Evolutionary conservation across 2,113 vertebrate genomes (phyloP).

Genomic region (Cyphotilapia sp.): DNA sequence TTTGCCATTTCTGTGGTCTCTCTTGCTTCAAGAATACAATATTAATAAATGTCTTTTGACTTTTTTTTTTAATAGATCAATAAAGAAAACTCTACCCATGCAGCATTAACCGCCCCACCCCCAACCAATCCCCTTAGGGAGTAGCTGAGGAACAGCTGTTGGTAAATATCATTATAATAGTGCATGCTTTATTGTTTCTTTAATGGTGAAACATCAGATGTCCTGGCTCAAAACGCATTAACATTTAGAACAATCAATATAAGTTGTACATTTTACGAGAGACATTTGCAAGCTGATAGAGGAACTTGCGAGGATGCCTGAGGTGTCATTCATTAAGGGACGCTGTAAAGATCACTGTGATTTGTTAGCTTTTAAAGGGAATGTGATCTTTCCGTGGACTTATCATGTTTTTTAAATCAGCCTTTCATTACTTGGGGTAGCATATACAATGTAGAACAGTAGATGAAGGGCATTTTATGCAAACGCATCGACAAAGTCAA

Average conservation of each 20-base stretch:
- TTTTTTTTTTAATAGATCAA: slow-evolving; percentile 58
- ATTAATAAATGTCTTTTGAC: slow-evolving; percentile 43
- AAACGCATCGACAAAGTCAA: neutral
- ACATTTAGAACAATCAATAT: slow-evolving; percentile 74
- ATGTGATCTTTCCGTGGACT: neutral
- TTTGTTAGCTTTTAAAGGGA: slow-evolving; percentile 15
- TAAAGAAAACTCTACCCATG: slow-evolving; percentile 45
- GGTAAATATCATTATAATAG: slow-evolving; percentile 74
- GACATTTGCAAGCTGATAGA: slow-evolving; percentile 52
- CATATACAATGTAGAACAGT: neutral
- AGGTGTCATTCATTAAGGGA: slow-evolving; percentile 40
- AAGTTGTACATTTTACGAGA: slow-evolving; percentile 62
- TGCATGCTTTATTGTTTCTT: slow-evolving; percentile 64
- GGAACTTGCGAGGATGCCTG: slow-evolving; percentile 22
- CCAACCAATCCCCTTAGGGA: slow-evolving; percentile 23
- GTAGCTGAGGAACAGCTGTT: slow-evolving; percentile 63
- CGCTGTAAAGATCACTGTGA: slow-evolving; percentile 23
- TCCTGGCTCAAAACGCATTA: slow-evolving; percentile 65
- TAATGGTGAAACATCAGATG: slow-evolving; percentile 70
- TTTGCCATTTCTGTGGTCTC: slow-evolving; percentile 9
- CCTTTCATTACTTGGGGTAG: neutral
- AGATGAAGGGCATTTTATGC: neutral
- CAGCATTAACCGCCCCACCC: slow-evolving; percentile 17
- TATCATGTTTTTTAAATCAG: slow-evolving; percentile 11
- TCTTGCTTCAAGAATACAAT: slow-evolving; percentile 22